Base-by-base conservation (phyloP, 2,797 vertebrate genomes). In the Hydrophis major region DNA sequence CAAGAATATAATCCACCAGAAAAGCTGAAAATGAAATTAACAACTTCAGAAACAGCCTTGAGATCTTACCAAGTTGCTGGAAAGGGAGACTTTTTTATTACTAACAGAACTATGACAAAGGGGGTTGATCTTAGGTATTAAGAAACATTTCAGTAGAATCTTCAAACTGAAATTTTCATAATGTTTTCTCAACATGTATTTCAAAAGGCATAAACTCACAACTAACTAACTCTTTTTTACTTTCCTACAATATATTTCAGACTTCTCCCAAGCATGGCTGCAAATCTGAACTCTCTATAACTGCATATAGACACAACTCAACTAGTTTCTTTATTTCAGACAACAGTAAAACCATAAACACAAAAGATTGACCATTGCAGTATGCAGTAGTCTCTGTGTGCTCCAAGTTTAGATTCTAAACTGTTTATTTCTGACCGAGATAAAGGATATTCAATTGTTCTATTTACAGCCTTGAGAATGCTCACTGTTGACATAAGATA, bases 81-180 rank as follows among this genome's bases (percentile, higher is more conserved):
- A 90, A 95, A 96, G 78, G 97, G 98, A 55, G 97, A 98, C 96
- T 98, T 98, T 95, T 98, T 99, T 96, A 96, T 98, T 96, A 95
- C 92, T 91, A 96, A 94, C 0, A 95, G 86, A 94, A 93, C 95
- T 56, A 94, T 61, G 69, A 93, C 96, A 94, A 95, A 97, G 90
- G 94, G 95, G 94, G n/a, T n/a, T 89, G 95, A 97, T 95, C 55
- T 92, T 50, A 97, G 97, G 98, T 98, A 97, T 96, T 92, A 95
- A 94, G 78, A 92, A 14, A 74, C 20, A 59, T 89, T 89, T 91
- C 6, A 1, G 0, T 18, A 16, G 63, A 6, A 78, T 55, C 78
- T 63, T 57, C 47, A 25, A 92, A 87, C 12, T 37, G 78, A 12
- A 11, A 53, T 90, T 37, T 94, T 94, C 27, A 59, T 94, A 88